Percentiles rank a stretch among this genome's conserved stretches.
Conservation (phyloP, 1,140 invertebrate genomes). For the Drosophila grimshawi region DNA sequence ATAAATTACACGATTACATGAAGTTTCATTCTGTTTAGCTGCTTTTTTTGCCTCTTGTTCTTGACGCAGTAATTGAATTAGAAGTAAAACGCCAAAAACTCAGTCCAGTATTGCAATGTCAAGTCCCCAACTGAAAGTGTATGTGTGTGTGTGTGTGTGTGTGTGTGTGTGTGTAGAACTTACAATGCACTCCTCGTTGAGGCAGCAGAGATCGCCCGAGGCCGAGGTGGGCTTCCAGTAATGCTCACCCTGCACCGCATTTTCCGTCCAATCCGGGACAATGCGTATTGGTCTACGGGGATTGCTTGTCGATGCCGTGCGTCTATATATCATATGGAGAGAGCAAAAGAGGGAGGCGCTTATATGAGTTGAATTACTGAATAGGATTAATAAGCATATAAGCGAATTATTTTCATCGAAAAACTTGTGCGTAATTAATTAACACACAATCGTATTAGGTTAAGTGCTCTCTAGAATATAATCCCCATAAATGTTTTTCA, state of each 20-base stretch:
- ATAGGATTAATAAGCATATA: background rate
- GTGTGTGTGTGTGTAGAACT: constrained; percentile 83
- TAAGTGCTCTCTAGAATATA: too few relatives aligned
- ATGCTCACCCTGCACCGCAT: constrained; percentile 93
- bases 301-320: constrained; percentile 82
- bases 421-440: too few relatives aligned
- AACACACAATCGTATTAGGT: too few relatives aligned
- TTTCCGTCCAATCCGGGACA: constrained; percentile 92
- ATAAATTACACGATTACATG: constrained; percentile 78
- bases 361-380: background rate
- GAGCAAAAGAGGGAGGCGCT: background rate
- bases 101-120: constrained; percentile 4
- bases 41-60: constrained; percentile 28
- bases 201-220: constrained; percentile 96
- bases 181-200: constrained; percentile 95
- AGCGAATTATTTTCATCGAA: too few relatives aligned
- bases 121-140: background rate
- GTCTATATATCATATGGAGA: constrained; percentile 82
- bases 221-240: constrained; percentile 94
- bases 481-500: too few relatives aligned
- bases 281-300: constrained; percentile 88
- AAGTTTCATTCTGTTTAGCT: constrained; percentile 33
- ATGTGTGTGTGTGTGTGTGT: constrained; percentile 14
- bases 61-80: constrained; percentile 63
- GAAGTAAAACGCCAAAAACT: constrained; percentile 11